Base-by-base conservation (phyloP, 2,113 vertebrate species). In the Xiphophorus maculatus region DNA sequence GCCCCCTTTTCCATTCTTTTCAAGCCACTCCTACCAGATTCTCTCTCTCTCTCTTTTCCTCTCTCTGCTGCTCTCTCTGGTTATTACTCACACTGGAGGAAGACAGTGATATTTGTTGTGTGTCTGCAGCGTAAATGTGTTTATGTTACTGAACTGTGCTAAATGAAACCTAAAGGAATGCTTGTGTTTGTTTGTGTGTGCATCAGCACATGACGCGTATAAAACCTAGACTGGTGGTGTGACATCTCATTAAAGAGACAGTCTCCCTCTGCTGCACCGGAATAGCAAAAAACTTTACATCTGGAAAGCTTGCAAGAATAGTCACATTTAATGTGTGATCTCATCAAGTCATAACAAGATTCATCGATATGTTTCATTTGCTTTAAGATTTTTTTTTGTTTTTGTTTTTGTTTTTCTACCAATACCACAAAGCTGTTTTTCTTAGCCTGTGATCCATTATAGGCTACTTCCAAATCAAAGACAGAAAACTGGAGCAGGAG, bases 181-280 rank as follows among this genome's bases (percentile, higher is more conserved):
- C 22, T 19, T 64, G 51, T 13, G 1, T 32, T 13, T 37, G 68
- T 72, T 17, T 37, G 68, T 72, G 54, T 28, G 22, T 63, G 29
- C 29, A 40, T 54, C 62, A 65, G 51, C 22, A 3, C 32, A 54
- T 63, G 61, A 64, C 40, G 68, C 72, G 70, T 74, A 72, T 89
- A 64, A 85, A 80, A 63, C 76, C 25, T 74, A 66, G 72, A 70
- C 73, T 69, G 67, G 33, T 66, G 70, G 66, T 60, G 79, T 74
- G 63, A 83, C 73, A 79, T 81, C 73, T 79, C 51, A 74, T 88
- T 82, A 78, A 84, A 86, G 65, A 87, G 65, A 77, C 70, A 82
- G 80, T 51, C 61, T 58, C 42, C 37, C 71, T 33, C 64, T n/a
- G 28, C 30, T 63, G 37, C 28, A 27, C 48, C 63, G 37, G 44